phyloP scores from a whole-genome alignment of 1,140 invertebrate species.

The Hetaerina americana region DNA sequence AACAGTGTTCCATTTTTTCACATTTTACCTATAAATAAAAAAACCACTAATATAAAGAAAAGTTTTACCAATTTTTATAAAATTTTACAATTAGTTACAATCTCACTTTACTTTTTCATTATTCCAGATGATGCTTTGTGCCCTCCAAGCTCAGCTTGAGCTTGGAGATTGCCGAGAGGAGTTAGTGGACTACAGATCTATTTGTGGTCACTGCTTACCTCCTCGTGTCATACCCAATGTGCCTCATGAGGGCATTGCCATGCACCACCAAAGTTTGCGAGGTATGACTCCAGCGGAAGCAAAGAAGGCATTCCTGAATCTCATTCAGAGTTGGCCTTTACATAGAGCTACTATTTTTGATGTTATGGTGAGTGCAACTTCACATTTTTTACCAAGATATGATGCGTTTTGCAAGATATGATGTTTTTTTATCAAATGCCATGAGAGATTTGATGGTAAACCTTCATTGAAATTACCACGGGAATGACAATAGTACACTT shows the following conservation, averaged over 20 bases:
- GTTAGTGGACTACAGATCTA: slow-evolving; percentile 54
- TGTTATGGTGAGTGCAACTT: slow-evolving; percentile 54
- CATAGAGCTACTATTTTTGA: slow-evolving; percentile 89
- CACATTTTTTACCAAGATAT: too few species aligned
- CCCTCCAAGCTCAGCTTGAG: slow-evolving; percentile 85
- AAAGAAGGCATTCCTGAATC: slow-evolving; percentile 85
- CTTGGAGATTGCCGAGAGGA: slow-evolving; percentile 63
- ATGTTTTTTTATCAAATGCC: too few species aligned
- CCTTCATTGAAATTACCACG: too few species aligned
- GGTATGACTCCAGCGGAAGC: slow-evolving; percentile 75
- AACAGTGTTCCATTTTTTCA: too few species aligned
- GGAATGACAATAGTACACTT: too few species aligned
- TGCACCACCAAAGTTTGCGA: slow-evolving; percentile 74
- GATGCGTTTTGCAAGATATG: too few species aligned
- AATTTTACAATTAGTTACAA: too few species aligned
- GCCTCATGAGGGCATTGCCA: slow-evolving; percentile 61
- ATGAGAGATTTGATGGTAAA: too few species aligned
- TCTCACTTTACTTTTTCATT: slow-evolving; percentile 15
- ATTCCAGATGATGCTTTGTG: slow-evolving; percentile 79
- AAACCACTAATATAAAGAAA: too few species aligned
- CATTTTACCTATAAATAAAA: too few species aligned
- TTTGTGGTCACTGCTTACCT: slow-evolving; percentile 70
- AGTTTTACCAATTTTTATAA: too few species aligned
- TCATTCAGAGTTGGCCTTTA: slow-evolving; percentile 85
- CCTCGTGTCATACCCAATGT: slow-evolving; percentile 59